phyloP scores from a whole-genome alignment of 1,140 invertebrate species.

The Paralvinella palmiformis region DNA sequence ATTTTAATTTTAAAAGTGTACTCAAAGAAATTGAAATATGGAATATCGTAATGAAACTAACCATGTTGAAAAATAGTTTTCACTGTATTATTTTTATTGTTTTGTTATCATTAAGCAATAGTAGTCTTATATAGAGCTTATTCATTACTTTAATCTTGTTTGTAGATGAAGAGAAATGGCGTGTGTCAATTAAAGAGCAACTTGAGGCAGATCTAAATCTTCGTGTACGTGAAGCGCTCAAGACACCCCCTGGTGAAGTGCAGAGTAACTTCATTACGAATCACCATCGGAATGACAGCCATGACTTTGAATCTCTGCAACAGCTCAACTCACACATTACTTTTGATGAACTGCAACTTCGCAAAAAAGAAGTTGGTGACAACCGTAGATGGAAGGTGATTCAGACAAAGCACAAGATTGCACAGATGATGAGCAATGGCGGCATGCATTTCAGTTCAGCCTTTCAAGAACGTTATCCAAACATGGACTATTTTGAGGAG shows the following conservation, averaged over 20 bases:
- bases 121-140: background rate
- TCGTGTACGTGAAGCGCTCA: slow-evolving; percentile 42
- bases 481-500: background rate
- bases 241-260: slow-evolving; percentile 35
- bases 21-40: too few relatives aligned
- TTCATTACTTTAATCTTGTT: slow-evolving; percentile 21
- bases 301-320: background rate
- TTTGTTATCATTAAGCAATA: too few relatives aligned
- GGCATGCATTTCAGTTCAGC: too few relatives aligned
- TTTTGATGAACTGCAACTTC: background rate
- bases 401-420: background rate
- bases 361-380: background rate
- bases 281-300: background rate
- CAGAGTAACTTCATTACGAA: too few relatives aligned
- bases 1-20: too few relatives aligned
- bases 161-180: slow-evolving; percentile 36
- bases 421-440: background rate
- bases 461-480: background rate
- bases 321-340: background rate
- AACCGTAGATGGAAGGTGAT: background rate
- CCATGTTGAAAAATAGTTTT: too few relatives aligned
- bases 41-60: too few relatives aligned
- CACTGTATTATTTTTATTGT: too few relatives aligned
- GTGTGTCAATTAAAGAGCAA: slow-evolving; percentile 34
- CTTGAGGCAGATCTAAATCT: slow-evolving; percentile 42